phyloP scores from a whole-genome alignment of 2,888 invertebrate genomes.

The Ochropleura plecta region DNA sequence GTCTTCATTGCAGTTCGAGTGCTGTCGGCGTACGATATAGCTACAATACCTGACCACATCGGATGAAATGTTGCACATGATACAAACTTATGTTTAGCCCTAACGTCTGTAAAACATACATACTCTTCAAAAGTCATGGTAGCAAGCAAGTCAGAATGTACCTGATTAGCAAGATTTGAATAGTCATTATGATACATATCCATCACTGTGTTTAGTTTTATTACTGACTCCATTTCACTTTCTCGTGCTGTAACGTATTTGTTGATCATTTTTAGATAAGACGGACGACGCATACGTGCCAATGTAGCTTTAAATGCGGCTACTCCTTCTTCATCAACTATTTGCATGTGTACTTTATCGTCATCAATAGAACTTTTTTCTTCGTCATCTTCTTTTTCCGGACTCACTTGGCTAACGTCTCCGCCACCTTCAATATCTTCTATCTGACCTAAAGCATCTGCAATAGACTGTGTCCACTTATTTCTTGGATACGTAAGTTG shows the following conservation, averaged over 20 bases:
- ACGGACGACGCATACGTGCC: slow-evolving; percentile 80
- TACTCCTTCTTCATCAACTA: slow-evolving; percentile 79
- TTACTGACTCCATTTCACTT: slow-evolving; percentile 79
- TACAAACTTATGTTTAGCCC: slow-evolving; percentile 92
- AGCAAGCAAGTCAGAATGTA: slow-evolving; percentile 77
- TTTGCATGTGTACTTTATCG: slow-evolving; percentile 67
- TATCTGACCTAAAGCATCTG: slow-evolving; percentile 78
- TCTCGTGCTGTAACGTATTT: slow-evolving; percentile 74
- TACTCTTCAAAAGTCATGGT: slow-evolving; percentile 88
- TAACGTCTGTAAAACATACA: slow-evolving; percentile 92
- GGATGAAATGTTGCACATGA: slow-evolving; percentile 93
- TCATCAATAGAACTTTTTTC: slow-evolving; percentile 70
- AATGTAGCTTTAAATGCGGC: slow-evolving; percentile 78
- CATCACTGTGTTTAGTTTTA: slow-evolving; percentile 87
- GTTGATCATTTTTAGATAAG: slow-evolving; percentile 81
- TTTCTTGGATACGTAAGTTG: slow-evolving; percentile 92
- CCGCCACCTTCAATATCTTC: slow-evolving; percentile 77
- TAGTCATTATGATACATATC: slow-evolving; percentile 92
- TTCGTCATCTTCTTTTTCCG: slow-evolving; percentile 62
- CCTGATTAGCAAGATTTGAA: slow-evolving; percentile 83
- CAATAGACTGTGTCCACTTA: slow-evolving; percentile 92
- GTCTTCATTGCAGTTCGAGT: slow-evolving; percentile 87
- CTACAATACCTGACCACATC: slow-evolving; percentile 92
- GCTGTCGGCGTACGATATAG: slow-evolving; percentile 92
- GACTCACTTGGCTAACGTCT: slow-evolving; percentile 70